Evolutionary conservation across 2,113 vertebrate genomes (phyloP).

Genomic region (Noturus placidus): DNA sequence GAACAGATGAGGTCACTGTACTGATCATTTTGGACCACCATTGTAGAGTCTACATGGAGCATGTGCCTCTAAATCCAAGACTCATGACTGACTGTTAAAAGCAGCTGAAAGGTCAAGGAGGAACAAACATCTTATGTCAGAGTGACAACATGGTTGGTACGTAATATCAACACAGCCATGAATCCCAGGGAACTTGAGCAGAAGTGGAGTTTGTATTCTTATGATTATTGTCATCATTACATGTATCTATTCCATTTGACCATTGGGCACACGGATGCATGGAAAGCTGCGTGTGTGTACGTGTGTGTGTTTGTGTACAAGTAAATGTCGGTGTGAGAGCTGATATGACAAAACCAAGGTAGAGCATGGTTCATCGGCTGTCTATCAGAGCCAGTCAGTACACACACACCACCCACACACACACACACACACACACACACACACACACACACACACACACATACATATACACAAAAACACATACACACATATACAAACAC

Average conservation of each 20-base stretch:
- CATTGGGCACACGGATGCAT: too few species aligned
- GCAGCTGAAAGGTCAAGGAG: background rate
- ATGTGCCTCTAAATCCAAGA: background rate
- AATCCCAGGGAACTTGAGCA: background rate
- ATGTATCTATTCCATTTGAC: background rate
- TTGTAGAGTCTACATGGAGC: background rate
- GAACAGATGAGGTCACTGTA: background rate
- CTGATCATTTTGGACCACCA: background rate
- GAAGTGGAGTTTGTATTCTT: background rate
- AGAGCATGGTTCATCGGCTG: slow-evolving; percentile 1
- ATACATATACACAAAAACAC: background rate
- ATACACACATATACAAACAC: background rate
- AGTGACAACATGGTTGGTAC: background rate
- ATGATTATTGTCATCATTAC: background rate
- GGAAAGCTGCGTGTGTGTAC: background rate
- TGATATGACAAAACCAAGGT: slow-evolving; percentile 4
- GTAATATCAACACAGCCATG: background rate
- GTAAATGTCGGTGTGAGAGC: slow-evolving; percentile 4
- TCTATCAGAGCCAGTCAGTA: background rate
- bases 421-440: background rate
- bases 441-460: background rate
- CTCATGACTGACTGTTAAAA: background rate
- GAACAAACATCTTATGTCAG: background rate
- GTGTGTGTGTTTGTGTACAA: background rate
- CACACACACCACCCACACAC: background rate